These are phyloP conservation scores for Leucosticte australis DNA, from an alignment of 2,113 vertebrate genomes.

Conservation along the genomic window DNA sequence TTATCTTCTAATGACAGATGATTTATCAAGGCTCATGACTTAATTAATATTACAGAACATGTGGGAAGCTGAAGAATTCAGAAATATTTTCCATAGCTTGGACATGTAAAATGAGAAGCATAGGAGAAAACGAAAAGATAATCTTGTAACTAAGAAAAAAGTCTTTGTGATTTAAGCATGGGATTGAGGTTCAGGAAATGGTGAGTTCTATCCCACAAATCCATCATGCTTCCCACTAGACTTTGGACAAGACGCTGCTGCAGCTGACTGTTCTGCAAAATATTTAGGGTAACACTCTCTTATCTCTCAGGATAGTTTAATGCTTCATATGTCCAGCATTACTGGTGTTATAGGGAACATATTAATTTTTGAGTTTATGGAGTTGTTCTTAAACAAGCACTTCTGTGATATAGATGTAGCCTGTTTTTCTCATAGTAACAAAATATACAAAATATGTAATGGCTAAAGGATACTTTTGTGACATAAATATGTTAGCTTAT, in stretches of 20 bases:
- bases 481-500: background rate
- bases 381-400: background rate
- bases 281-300: background rate
- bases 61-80: slow-evolving; percentile 16
- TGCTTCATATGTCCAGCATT: background rate
- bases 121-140: background rate
- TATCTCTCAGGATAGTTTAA: background rate
- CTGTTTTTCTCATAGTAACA: background rate
- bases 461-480: background rate
- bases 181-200: slow-evolving; percentile 5
- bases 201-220: background rate
- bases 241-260: background rate
- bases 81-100: slow-evolving; percentile 17
- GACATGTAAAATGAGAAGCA: slow-evolving; percentile 10
- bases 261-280: background rate
- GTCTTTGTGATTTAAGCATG: background rate
- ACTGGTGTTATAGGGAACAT: background rate
- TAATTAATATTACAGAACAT: slow-evolving; percentile 32
- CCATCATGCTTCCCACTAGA: background rate
- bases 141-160: background rate
- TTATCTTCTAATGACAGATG: slow-evolving; percentile 45
- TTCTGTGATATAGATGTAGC: background rate
- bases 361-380: background rate
- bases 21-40: slow-evolving; percentile 42
- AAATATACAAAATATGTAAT: background rate